Conservation (phyloP, 2,797 vertebrate species). For the Nannoperca obscura region DNA sequence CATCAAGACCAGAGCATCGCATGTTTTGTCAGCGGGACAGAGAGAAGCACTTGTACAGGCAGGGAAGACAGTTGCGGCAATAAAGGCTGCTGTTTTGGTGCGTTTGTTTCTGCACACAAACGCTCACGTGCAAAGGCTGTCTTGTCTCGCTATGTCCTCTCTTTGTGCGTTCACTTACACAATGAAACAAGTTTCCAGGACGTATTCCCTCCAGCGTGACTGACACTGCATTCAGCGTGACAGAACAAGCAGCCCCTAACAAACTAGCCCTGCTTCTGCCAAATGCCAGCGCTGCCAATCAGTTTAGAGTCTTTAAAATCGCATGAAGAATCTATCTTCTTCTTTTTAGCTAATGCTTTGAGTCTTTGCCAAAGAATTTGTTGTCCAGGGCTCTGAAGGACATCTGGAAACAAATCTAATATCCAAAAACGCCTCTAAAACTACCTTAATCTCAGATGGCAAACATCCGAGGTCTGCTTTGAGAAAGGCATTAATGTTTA, state of each 20-base stretch:
- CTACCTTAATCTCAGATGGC: conserved; percentile 64
- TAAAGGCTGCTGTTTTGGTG: conserved; percentile 31
- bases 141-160: conserved; percentile 21
- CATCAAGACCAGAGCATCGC: conserved; percentile 50
- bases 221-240: conserved; percentile 42
- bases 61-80: conserved; percentile 31
- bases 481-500: conserved; percentile 17
- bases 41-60: conserved; percentile 39
- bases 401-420: conserved; percentile 75
- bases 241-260: conserved; percentile 38
- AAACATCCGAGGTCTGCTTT: conserved; percentile 46
- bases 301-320: conserved; percentile 62
- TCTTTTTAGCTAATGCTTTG: conserved; percentile 47
- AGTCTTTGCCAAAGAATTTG: conserved; percentile 47
- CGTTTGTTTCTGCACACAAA: background rate
- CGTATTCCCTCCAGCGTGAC: conserved; percentile 17
- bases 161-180: conserved; percentile 33
- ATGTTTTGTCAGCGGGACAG: conserved; percentile 64
- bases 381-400: conserved; percentile 51
- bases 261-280: conserved; percentile 51
- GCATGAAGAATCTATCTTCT: conserved; percentile 49
- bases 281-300: conserved; percentile 75
- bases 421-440: conserved; percentile 52
- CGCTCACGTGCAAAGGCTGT: conserved; percentile 18
- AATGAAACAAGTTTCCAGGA: conserved; percentile 34